A percentile compares a stretch with the other conserved stretches of the same genome.
Conservation (phyloP, 2,113 vertebrate genomes). For the Cheilinus undulatus region DNA sequence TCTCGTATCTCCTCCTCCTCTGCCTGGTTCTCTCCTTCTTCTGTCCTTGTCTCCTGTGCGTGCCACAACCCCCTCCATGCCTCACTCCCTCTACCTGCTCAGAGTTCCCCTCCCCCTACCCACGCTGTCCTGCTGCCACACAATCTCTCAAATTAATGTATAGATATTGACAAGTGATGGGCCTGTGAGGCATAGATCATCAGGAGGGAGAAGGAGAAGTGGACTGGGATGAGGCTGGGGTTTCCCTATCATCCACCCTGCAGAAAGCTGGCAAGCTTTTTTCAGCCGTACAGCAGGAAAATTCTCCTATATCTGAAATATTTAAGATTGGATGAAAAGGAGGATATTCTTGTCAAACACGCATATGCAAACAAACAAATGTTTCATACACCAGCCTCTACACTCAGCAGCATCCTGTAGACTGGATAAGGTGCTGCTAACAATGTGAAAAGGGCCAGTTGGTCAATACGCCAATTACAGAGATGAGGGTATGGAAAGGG, state of each 20-base stretch:
- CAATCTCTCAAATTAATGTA: constrained; percentile 83
- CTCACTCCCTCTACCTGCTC: constrained; percentile 37
- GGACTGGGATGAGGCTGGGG: constrained; percentile 37
- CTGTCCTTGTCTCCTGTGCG: constrained; percentile 69
- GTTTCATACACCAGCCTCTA: background rate
- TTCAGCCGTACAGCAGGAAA: background rate
- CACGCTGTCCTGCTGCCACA: constrained; percentile 41
- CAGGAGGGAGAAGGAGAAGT: constrained; percentile 60
- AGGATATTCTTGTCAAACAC: background rate
- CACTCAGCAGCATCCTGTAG: constrained; percentile 33
- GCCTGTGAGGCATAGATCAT: constrained; percentile 78
- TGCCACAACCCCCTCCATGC: constrained; percentile 25
- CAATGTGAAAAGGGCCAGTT: constrained; percentile 64
- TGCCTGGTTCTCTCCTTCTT: constrained; percentile 65
- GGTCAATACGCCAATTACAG: constrained; percentile 82
- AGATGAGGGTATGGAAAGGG: constrained; percentile 79
- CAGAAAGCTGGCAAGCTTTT: background rate
- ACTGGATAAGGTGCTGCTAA: constrained; percentile 63
- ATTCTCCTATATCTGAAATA: constrained; percentile 5
- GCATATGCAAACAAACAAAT: constrained; percentile 18
- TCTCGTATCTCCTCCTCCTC: constrained; percentile 42
- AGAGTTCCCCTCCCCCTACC: constrained; percentile 51
- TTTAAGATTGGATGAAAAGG: background rate
- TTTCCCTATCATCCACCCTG: constrained; percentile 1
- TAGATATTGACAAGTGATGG: constrained; percentile 86